phyloP scores from a whole-genome alignment of 2,113 vertebrate species.

The Pangasianodon gigas region DNA sequence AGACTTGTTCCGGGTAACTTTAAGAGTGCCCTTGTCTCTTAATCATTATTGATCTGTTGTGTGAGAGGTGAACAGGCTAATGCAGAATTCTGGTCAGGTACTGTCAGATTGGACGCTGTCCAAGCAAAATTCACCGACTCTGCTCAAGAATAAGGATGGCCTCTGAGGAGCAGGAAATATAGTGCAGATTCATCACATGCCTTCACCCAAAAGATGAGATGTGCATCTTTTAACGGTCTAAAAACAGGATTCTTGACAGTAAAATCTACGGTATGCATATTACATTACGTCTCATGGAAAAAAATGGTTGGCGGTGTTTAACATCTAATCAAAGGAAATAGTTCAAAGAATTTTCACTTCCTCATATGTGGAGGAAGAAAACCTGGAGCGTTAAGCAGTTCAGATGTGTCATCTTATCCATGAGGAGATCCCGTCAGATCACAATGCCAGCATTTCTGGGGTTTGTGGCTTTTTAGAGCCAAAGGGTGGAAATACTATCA shows the following conservation, averaged over 20 bases:
- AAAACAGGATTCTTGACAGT: not conserved
- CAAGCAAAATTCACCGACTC: constrained; percentile 32
- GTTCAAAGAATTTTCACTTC: constrained; percentile 20
- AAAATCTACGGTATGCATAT: not conserved
- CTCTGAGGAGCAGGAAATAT: constrained; percentile 23
- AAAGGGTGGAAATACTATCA: constrained; percentile 46
- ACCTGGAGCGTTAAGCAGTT: constrained; percentile 16
- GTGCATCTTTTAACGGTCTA: constrained; percentile 4
- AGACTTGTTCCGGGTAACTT: constrained; percentile 29
- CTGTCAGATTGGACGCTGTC: constrained; percentile 29
- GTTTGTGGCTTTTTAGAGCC: constrained; percentile 47
- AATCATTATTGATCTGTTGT: constrained; percentile 41
- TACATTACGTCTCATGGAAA: not conserved
- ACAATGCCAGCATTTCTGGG: constrained; percentile 39
- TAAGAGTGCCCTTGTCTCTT: constrained; percentile 31
- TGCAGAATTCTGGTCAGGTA: constrained; percentile 33
- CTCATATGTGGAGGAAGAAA: not conserved
- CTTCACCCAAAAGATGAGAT: constrained; percentile 5
- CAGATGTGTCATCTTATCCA: constrained; percentile 46
- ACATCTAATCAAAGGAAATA: not conserved
- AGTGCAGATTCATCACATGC: constrained; percentile 5
- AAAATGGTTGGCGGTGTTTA: not conserved
- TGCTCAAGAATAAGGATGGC: not conserved
- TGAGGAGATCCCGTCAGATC: constrained; percentile 48
- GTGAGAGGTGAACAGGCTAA: constrained; percentile 27